Conservation (phyloP, 1,140 invertebrate genomes). For the Copidosoma floridanum region DNA sequence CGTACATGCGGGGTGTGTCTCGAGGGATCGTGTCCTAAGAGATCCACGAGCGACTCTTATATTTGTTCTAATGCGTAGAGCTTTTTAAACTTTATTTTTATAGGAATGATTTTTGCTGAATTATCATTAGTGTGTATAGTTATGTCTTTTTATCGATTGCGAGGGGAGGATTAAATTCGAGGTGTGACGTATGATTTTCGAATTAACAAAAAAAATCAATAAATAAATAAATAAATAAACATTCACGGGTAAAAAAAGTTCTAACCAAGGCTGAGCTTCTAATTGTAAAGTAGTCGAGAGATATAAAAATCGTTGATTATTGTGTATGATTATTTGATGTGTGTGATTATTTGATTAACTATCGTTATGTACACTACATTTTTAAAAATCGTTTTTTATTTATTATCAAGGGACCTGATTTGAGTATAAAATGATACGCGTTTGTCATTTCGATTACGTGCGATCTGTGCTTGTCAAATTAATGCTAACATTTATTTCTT, state of each 20-base stretch:
- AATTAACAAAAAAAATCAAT: too few species aligned
- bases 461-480: constrained; percentile 6
- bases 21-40: too few species aligned
- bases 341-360: too few species aligned
- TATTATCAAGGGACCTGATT: neutral
- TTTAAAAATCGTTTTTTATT: neutral
- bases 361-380: neutral
- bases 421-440: constrained; percentile 7
- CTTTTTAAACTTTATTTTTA: constrained; percentile 23
- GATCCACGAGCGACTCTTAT: neutral
- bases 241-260: too few species aligned
- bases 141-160: neutral
- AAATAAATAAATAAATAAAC: too few species aligned
- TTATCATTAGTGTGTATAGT: constrained; percentile 10
- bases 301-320: constrained; percentile 2
- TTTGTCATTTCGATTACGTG: neutral
- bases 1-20: too few species aligned
- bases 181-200: neutral
- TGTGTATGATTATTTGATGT: neutral
- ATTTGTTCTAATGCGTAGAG: constrained; percentile 12
- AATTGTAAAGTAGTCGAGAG: constrained; percentile 3
- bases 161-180: neutral
- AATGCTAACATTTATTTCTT: too few species aligned
- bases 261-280: constrained; percentile 10
- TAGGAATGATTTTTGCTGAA: constrained; percentile 18